Percentiles rank a stretch among this genome's conserved stretches.
These are phyloP conservation scores for Sclerurus mexicanus DNA, from an alignment of 2,113 vertebrate species.

Conservation along the genomic window DNA sequence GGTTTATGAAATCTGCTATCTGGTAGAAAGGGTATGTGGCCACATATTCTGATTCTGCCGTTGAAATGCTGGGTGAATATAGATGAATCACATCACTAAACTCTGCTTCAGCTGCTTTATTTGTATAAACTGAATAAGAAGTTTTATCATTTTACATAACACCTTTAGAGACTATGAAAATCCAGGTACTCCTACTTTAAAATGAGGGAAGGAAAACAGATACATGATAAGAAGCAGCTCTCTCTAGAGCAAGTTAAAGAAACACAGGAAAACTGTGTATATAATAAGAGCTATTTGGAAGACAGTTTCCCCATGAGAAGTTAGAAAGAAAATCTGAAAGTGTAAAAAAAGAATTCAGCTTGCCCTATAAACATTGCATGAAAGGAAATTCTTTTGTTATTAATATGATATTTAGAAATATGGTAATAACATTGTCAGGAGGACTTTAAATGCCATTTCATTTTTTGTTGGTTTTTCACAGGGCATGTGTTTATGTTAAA, in stretches of 20 bases:
- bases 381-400: constrained; percentile 34
- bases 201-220: neutral
- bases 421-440: constrained; percentile 4
- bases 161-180: neutral
- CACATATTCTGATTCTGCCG: neutral
- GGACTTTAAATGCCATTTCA: constrained; percentile 16
- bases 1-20: neutral
- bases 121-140: neutral
- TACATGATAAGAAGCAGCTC: neutral
- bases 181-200: neutral
- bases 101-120: neutral
- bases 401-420: constrained; percentile 26
- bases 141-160: neutral
- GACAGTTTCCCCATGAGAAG: neutral
- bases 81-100: neutral
- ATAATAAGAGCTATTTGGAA: constrained; percentile 10
- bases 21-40: neutral
- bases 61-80: neutral
- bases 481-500: constrained; percentile 20
- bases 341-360: neutral
- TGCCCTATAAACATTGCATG: neutral
- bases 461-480: constrained; percentile 11
- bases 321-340: neutral
- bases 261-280: neutral
- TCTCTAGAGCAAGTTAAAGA: constrained; percentile 17